Conservation (phyloP, 1,140 invertebrate species). For the Drosophila miranda region DNA sequence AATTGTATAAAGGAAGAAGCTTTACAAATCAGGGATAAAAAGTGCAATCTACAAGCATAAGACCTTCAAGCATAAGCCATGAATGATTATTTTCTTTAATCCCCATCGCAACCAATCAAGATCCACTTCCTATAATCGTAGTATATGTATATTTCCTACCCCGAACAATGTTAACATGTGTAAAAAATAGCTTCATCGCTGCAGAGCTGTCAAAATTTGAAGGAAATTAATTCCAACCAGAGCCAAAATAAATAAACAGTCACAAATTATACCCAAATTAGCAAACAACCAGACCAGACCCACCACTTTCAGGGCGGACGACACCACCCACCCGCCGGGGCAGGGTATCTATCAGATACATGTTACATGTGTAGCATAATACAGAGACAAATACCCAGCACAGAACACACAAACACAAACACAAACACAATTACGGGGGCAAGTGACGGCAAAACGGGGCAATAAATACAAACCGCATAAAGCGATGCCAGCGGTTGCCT, state of each 20-base stretch:
- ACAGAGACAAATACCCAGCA: constrained; percentile 46
- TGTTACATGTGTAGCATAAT: constrained; percentile 76
- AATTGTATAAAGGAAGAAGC: too few relatives aligned
- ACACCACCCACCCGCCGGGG: constrained; percentile 33
- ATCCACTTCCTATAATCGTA: too few relatives aligned
- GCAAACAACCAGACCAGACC: constrained; percentile 53
- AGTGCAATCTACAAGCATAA: background rate
- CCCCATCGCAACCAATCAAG: background rate
- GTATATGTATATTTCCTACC: background rate
- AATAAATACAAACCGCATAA: constrained; percentile 82
- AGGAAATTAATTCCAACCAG: constrained; percentile 68
- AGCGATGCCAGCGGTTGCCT: constrained; percentile 60
- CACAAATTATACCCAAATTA: constrained; percentile 82
- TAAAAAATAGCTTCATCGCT: constrained; percentile 57
- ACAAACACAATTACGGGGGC: constrained; percentile 49
- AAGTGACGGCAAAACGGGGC: constrained; percentile 53
- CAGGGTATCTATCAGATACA: constrained; percentile 71
- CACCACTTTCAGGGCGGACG: constrained; percentile 45
- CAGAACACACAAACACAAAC: constrained; percentile 23
- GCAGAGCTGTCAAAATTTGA: constrained; percentile 50
- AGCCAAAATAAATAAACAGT: constrained; percentile 75
- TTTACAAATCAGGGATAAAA: too few relatives aligned
- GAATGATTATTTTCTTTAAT: background rate
- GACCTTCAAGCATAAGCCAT: background rate
- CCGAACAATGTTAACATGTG: constrained; percentile 70